A percentile compares a stretch with the other conserved stretches of the same genome.
phyloP scores from a whole-genome alignment of 2,113 vertebrate species.

The Rhinogobius similis region DNA sequence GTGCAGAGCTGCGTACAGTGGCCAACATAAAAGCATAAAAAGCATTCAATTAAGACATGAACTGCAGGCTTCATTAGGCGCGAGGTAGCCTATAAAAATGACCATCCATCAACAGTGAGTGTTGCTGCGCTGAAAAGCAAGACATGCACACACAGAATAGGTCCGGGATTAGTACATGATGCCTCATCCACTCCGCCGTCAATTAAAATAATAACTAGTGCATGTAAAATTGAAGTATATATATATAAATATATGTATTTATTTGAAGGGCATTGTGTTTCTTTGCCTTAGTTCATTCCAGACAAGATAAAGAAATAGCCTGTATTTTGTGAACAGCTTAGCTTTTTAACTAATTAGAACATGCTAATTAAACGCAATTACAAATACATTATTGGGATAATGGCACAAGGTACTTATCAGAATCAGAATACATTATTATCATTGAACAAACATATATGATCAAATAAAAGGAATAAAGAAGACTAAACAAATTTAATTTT shows the following conservation, averaged over 20 bases:
- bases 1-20: slow-evolving; percentile 15
- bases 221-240: neutral
- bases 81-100: slow-evolving; percentile 75
- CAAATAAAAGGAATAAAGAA: too few relatives aligned
- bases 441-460: too few relatives aligned
- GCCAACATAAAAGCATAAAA: slow-evolving; percentile 64
- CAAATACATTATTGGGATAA: too few relatives aligned
- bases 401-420: neutral
- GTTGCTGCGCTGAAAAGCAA: slow-evolving; percentile 22
- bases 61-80: slow-evolving; percentile 76
- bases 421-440: too few relatives aligned
- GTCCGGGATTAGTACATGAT: slow-evolving; percentile 7
- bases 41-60: slow-evolving; percentile 78
- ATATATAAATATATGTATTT: neutral
- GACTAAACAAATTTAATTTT: too few relatives aligned
- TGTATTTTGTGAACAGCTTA: neutral
- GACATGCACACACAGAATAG: slow-evolving; percentile 24
- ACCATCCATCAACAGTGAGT: slow-evolving; percentile 72
- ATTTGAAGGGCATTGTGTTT: neutral
- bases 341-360: neutral
- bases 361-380: neutral
- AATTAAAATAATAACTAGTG: slow-evolving; percentile 16
- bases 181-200: neutral
- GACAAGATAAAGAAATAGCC: too few relatives aligned
- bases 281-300: neutral